These are phyloP conservation scores for Cochlearius cochlearius DNA, from an alignment of 2,113 vertebrate genomes.

Conservation along the genomic window DNA sequence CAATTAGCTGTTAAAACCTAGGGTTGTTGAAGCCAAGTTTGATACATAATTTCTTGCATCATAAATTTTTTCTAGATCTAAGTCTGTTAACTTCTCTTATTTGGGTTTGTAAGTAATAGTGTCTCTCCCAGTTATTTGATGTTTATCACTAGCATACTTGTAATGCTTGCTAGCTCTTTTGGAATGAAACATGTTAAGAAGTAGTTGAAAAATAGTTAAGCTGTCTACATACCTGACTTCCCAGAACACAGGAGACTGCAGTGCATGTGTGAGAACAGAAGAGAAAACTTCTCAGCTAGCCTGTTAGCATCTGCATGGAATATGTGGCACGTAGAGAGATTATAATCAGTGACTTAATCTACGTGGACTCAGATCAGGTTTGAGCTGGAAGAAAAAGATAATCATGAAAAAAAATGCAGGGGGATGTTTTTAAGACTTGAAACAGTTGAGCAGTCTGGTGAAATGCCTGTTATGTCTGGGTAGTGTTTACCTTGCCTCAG, in stretches of 20 bases:
- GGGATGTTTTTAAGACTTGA: background rate
- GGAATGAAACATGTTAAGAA: background rate
- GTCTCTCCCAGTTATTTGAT: background rate
- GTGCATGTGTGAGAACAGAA: background rate
- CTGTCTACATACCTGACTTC: background rate
- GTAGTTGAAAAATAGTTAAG: background rate
- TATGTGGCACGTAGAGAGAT: background rate
- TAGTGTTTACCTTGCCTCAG: background rate
- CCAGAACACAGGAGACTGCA: background rate
- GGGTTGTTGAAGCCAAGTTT: background rate
- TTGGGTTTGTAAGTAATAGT: background rate
- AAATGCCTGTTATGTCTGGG: background rate
- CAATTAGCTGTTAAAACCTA: background rate
- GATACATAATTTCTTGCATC: too few relatives aligned
- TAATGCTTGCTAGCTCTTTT: background rate
- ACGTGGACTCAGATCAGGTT: background rate
- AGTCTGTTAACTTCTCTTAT: background rate
- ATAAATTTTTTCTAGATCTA: too few relatives aligned
- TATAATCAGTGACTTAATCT: background rate
- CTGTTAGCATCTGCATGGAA: background rate
- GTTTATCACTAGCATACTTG: background rate
- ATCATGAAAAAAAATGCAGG: background rate
- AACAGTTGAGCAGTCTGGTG: background rate
- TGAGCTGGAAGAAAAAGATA: background rate
- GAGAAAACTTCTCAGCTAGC: background rate